phyloP scores from a whole-genome alignment of 2,113 vertebrate species.

The Heloderma charlesbogerti region DNA sequence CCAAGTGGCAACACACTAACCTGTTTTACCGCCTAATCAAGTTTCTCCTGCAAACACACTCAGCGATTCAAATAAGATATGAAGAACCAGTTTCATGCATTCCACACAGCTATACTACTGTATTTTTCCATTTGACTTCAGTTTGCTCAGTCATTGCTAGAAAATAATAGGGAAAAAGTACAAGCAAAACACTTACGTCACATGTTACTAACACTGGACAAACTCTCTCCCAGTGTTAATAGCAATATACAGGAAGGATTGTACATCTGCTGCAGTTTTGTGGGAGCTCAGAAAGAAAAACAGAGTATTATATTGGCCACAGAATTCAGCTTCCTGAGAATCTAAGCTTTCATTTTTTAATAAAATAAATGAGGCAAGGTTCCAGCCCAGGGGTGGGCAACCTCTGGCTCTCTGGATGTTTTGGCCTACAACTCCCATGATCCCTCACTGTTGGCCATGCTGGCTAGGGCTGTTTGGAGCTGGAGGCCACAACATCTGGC shows the following conservation, averaged over 20 bases:
- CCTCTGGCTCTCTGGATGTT: too few species aligned
- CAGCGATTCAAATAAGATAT: slow-evolving; percentile 67
- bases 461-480: too few species aligned
- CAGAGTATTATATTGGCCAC: not conserved
- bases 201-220: rapidly evolving
- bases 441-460: too few species aligned
- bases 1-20: slow-evolving; percentile 68
- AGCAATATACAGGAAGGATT: not conserved
- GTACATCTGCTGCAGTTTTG: not conserved
- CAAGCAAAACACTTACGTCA: not conserved
- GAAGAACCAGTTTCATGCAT: slow-evolving; percentile 60
- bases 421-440: too few species aligned
- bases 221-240: not conserved
- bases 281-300: not conserved
- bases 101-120: slow-evolving; percentile 64
- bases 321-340: not conserved
- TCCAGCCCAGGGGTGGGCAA: too few species aligned
- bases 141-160: not conserved
- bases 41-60: slow-evolving; percentile 57
- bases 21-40: slow-evolving; percentile 72
- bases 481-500: too few species aligned
- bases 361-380: too few species aligned
- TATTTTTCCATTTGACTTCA: slow-evolving; percentile 70
- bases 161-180: not conserved
- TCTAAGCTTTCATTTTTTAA: not conserved